Evolutionary conservation across 2,113 vertebrate genomes (phyloP).

Genomic region (Lophius piscatorius): DNA sequence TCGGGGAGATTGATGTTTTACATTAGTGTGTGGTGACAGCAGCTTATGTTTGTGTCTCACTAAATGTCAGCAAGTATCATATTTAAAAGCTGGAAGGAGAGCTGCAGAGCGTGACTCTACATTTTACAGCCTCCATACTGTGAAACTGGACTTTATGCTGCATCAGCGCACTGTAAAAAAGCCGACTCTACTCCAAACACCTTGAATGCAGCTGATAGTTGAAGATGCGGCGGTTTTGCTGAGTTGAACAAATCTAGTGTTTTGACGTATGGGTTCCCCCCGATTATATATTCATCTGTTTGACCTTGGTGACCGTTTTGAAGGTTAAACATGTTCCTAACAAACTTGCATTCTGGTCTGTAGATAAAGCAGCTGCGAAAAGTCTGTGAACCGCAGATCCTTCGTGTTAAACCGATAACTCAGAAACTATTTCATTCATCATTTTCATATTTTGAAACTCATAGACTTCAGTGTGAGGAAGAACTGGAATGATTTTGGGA

Average conservation of each 20-base stretch:
- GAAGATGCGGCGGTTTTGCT: not conserved
- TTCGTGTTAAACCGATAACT: too few relatives aligned
- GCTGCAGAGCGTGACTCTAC: slow-evolving; percentile 39
- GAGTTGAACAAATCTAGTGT: not conserved
- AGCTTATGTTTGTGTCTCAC: slow-evolving; percentile 69
- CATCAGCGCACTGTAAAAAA: not conserved
- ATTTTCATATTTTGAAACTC: too few relatives aligned
- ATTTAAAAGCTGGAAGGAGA: slow-evolving; percentile 61
- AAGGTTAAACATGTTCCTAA: not conserved
- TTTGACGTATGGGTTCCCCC: not conserved
- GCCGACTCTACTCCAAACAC: slow-evolving; percentile 1
- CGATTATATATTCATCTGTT: not conserved
- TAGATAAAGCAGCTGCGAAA: too few relatives aligned
- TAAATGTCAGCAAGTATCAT: slow-evolving; percentile 72
- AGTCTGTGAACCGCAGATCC: too few relatives aligned
- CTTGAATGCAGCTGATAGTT: not conserved
- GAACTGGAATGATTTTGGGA: too few relatives aligned
- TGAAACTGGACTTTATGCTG: slow-evolving; percentile 51
- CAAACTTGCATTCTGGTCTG: not conserved
- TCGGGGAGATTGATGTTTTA: slow-evolving; percentile 71
- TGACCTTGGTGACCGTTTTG: not conserved
- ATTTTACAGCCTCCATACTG: slow-evolving; percentile 44
- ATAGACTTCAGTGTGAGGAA: too few relatives aligned
- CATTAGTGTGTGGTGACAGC: slow-evolving; percentile 70
- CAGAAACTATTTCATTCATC: too few relatives aligned